These are phyloP conservation scores for Pseudonaja textilis DNA, from an alignment of 2,113 vertebrate genomes.

Conservation along the genomic window DNA sequence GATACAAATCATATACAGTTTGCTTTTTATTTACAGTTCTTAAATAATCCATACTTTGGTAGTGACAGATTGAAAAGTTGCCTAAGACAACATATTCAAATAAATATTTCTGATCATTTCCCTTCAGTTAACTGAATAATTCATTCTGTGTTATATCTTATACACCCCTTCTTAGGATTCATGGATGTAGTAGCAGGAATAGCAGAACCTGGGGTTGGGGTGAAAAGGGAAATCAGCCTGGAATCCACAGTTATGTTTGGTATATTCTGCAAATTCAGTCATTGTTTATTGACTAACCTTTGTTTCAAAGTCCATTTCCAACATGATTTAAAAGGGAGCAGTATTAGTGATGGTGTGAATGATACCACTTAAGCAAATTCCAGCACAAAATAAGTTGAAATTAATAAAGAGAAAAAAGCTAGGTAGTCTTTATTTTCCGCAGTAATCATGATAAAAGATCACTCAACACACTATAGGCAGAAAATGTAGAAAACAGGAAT, in stretches of 20 bases:
- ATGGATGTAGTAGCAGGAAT: not conserved
- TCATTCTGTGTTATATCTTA: not conserved
- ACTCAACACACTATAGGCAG: not conserved
- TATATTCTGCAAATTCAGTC: not conserved
- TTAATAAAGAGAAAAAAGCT: not conserved
- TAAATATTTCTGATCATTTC: constrained; percentile 9
- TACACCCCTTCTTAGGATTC: not conserved
- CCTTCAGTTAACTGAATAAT: not conserved
- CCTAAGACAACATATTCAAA: not conserved
- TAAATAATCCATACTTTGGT: not conserved
- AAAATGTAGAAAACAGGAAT: not conserved
- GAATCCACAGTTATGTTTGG: not conserved
- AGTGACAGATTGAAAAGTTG: constrained; percentile 1
- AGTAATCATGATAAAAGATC: not conserved
- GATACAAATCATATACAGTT: not conserved
- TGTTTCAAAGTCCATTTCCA: not conserved
- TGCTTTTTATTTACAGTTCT: not conserved
- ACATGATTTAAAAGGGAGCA: not conserved
- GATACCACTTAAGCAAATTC: not conserved
- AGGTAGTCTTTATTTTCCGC: not conserved
- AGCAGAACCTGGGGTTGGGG: not conserved
- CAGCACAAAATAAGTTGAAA: not conserved
- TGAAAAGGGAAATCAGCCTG: not conserved
- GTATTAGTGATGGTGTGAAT: not conserved
- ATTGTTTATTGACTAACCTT: not conserved